These are phyloP conservation scores for Anolis apletophallus DNA, from an alignment of 2,797 vertebrate genomes.

Conservation along the genomic window DNA sequence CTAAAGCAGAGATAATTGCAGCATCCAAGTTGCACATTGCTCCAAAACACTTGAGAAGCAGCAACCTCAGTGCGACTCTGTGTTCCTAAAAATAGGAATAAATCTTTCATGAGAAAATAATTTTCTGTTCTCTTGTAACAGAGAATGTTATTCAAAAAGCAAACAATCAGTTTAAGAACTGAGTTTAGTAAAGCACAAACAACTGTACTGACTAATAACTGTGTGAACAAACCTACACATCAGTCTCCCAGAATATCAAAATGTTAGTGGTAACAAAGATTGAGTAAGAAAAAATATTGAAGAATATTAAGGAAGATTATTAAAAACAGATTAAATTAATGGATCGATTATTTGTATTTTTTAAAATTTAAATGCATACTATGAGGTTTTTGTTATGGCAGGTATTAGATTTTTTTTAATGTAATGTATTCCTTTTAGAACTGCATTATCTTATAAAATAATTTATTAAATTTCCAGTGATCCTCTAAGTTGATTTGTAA, in stretches of 20 bases:
- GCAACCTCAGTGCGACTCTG: conserved; percentile 88
- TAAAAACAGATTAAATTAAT: too few species aligned
- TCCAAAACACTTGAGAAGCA: conserved; percentile 96
- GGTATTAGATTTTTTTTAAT: too few species aligned
- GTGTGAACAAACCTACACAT: not conserved
- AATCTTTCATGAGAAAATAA: not conserved
- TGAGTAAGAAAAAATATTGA: too few species aligned
- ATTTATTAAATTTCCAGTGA: not conserved
- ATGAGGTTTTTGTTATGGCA: too few species aligned
- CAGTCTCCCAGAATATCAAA: not conserved
- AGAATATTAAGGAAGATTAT: too few species aligned
- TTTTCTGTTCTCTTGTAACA: not conserved
- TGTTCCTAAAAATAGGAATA: conserved; percentile 84
- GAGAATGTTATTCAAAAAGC: not conserved
- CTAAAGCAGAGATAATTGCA: conserved; percentile 90
- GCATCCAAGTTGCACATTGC: conserved; percentile 95
- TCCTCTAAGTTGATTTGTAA: not conserved
- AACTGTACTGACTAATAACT: not conserved
- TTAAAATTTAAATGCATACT: too few species aligned
- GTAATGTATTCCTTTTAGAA: too few species aligned
- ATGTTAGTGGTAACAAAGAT: not conserved
- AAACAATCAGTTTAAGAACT: not conserved
- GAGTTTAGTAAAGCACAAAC: not conserved
- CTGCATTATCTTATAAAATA: too few species aligned
- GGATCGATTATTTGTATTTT: too few species aligned